Percentiles rank a stretch among this genome's conserved stretches.
Evolutionary conservation across 2,113 vertebrate genomes (phyloP).

Genomic region (Cochlearius cochlearius): DNA sequence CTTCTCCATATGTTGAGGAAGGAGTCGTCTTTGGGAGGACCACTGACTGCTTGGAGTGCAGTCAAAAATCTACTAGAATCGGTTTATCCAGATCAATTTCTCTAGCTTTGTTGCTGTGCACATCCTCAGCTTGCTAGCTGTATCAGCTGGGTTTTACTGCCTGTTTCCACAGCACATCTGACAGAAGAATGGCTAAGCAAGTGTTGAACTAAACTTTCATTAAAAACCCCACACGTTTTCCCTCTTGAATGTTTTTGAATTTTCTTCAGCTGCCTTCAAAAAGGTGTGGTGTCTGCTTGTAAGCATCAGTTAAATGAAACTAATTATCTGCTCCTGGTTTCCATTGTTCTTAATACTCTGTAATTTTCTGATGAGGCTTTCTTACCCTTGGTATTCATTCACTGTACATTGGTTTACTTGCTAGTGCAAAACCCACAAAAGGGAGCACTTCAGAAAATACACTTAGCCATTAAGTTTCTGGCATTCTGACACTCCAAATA

Average conservation of each 20-base stretch:
- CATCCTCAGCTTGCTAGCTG: not conserved
- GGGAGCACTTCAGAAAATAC: not conserved
- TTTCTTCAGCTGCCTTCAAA: not conserved
- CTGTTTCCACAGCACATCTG: not conserved
- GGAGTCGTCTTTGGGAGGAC: not conserved
- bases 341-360: not conserved
- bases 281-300: not conserved
- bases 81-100: not conserved
- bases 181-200: not conserved
- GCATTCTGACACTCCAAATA: not conserved
- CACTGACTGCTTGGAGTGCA: not conserved
- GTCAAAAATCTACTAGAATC: not conserved
- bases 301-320: not conserved
- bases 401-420: not conserved
- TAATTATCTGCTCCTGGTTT: not conserved
- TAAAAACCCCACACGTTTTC: not conserved
- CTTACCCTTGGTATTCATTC: not conserved
- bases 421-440: not conserved
- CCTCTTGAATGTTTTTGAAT: not conserved
- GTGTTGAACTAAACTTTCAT: not conserved
- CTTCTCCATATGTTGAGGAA: not conserved
- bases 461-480: not conserved
- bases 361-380: not conserved
- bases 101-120: not conserved
- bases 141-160: not conserved